A percentile compares a stretch with the other conserved stretches of the same genome.
These are phyloP conservation scores for Oophaga sylvatica DNA, from an alignment of 2,797 vertebrate species.

Conservation along the genomic window DNA sequence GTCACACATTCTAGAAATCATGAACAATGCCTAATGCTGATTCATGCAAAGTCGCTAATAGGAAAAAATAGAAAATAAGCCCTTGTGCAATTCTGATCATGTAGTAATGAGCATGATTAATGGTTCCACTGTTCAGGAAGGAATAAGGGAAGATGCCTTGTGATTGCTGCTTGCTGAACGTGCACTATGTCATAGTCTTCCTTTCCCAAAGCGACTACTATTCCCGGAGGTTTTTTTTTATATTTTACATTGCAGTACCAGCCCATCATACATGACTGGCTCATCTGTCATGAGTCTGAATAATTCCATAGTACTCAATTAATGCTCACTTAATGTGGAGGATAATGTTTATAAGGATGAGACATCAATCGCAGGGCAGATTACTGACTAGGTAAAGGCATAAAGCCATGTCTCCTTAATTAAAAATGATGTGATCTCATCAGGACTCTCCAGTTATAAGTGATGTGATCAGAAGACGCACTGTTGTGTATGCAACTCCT, in stretches of 20 bases:
- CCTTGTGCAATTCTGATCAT: constrained; percentile 7
- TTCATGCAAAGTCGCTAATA: constrained; percentile 3
- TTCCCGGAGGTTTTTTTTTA: not conserved
- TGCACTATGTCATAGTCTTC: not conserved
- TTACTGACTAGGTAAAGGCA: not conserved
- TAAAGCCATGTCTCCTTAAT: not conserved
- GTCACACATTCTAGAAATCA: not conserved
- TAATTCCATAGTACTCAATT: too few relatives aligned
- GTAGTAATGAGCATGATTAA: constrained; percentile 15
- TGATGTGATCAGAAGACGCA: not conserved
- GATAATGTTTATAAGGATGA: too few relatives aligned
- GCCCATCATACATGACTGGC: not conserved
- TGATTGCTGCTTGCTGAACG: constrained; percentile 15
- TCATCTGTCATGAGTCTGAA: not conserved
- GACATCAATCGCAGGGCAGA: not conserved
- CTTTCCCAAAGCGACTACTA: not conserved
- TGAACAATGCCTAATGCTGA: not conserved
- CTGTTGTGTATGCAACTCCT: too few relatives aligned
- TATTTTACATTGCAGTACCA: not conserved
- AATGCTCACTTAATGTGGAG: too few relatives aligned
- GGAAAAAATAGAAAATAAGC: not conserved
- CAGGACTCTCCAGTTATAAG: not conserved
- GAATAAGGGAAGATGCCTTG: not conserved
- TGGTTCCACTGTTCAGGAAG: not conserved
- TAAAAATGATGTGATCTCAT: not conserved